These are phyloP conservation scores for Magallana gigas DNA, from an alignment of 1,140 invertebrate genomes.

Conservation along the genomic window DNA sequence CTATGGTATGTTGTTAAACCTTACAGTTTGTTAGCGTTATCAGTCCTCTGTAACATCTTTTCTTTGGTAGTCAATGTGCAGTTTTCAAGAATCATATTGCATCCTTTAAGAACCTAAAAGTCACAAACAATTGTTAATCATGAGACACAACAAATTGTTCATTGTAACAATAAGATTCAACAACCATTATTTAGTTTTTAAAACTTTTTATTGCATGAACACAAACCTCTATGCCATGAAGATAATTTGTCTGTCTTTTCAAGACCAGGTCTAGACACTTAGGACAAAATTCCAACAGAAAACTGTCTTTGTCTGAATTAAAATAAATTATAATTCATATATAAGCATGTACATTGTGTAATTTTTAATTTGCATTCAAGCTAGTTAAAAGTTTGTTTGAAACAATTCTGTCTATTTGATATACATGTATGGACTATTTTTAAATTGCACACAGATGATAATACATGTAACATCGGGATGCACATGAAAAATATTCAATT, in stretches of 20 bases:
- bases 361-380: too few relatives aligned
- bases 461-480: not conserved
- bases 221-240: conserved; percentile 27
- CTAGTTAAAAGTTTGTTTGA: too few relatives aligned
- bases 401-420: too few relatives aligned
- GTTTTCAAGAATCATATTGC: conserved; percentile 44
- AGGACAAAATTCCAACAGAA: not conserved
- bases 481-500: not conserved
- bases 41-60: conserved; percentile 11
- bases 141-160: too few relatives aligned
- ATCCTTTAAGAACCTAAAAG: conserved; percentile 38
- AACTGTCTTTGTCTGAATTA: not conserved
- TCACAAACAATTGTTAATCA: not conserved
- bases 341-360: too few relatives aligned
- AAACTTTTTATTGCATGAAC: too few relatives aligned
- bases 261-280: conserved; percentile 6
- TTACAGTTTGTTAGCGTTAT: conserved; percentile 36
- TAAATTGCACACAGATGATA: too few relatives aligned
- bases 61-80: conserved; percentile 34
- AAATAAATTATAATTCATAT: not conserved
- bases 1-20: not conserved
- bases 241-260: conserved; percentile 12
- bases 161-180: too few relatives aligned
- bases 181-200: too few relatives aligned
- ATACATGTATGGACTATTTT: too few relatives aligned